Evolutionary conservation across 2,113 vertebrate species (phyloP).

Genomic region (Jaculus jaculus): DNA sequence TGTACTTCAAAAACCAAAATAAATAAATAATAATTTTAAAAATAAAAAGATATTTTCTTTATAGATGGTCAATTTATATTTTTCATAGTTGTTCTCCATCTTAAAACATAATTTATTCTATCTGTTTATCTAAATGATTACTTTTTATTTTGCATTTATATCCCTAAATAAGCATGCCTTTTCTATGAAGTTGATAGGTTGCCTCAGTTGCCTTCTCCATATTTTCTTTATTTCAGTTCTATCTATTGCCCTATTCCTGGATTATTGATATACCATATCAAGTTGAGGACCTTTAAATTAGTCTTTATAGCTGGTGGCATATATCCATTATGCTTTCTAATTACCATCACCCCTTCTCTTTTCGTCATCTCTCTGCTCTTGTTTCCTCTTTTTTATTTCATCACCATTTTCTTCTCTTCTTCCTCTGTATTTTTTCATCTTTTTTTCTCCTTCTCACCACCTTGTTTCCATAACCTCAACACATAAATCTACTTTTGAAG

Average conservation of each 20-base stretch:
- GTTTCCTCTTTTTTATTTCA: too few species aligned
- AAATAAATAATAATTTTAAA: background rate
- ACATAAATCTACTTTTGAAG: background rate
- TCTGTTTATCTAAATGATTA: background rate
- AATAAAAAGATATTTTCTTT: background rate
- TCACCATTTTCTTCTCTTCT: background rate
- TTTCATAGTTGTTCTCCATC: background rate
- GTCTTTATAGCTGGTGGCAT: background rate
- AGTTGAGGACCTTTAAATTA: background rate
- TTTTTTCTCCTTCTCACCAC: fast-evolving
- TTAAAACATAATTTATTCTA: background rate
- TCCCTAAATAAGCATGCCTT: background rate
- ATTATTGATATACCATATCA: background rate
- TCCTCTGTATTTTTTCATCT: background rate
- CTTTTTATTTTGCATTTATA: background rate
- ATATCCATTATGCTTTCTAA: background rate
- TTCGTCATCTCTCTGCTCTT: background rate
- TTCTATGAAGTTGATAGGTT: too few species aligned
- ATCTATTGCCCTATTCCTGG: background rate
- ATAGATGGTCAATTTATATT: background rate
- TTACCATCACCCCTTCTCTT: background rate
- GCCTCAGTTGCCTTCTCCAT: background rate
- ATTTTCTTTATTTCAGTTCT: background rate
- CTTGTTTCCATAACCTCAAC: background rate
- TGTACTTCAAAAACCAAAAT: background rate